Evolutionary conservation across 2,113 vertebrate genomes (phyloP).

Genomic region (Columbina picui): DNA sequence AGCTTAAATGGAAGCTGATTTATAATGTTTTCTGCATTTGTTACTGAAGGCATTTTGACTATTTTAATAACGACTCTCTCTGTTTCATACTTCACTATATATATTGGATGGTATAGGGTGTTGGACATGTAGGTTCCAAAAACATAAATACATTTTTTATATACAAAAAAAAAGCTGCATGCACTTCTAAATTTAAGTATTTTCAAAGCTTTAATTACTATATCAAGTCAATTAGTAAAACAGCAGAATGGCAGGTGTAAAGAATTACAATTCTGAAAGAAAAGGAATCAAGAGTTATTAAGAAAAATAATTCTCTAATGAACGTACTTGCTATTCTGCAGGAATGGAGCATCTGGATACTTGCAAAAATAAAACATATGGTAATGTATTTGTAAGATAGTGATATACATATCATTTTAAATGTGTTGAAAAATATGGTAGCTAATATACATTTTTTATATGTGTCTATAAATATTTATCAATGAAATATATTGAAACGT

Average conservation of each 20-base stretch:
- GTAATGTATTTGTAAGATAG: not conserved
- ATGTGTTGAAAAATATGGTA: slow-evolving; percentile 54
- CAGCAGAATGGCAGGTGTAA: not conserved
- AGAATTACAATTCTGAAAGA: not conserved
- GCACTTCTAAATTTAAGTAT: not conserved
- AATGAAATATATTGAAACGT: slow-evolving; percentile 4
- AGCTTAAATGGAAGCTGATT: not conserved
- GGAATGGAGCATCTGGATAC: slow-evolving; percentile 29
- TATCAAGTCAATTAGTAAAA: not conserved
- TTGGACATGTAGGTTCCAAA: not conserved
- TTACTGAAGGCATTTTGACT: not conserved
- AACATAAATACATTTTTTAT: not conserved
- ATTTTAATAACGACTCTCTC: not conserved
- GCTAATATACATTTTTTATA: slow-evolving; percentile 5
- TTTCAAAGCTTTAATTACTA: not conserved
- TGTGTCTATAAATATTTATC: slow-evolving; percentile 51
- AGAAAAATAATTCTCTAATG: not conserved
- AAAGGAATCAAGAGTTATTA: not conserved
- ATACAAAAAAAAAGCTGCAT: not conserved
- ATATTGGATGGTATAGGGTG: not conserved
- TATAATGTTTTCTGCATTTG: not conserved
- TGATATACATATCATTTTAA: slow-evolving; percentile 26
- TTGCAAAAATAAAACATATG: slow-evolving; percentile 47
- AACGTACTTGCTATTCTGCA: slow-evolving; percentile 2
- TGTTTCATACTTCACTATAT: not conserved